Conservation (phyloP, 2,113 vertebrate genomes). For the Mesoclemmys tuberculata region DNA sequence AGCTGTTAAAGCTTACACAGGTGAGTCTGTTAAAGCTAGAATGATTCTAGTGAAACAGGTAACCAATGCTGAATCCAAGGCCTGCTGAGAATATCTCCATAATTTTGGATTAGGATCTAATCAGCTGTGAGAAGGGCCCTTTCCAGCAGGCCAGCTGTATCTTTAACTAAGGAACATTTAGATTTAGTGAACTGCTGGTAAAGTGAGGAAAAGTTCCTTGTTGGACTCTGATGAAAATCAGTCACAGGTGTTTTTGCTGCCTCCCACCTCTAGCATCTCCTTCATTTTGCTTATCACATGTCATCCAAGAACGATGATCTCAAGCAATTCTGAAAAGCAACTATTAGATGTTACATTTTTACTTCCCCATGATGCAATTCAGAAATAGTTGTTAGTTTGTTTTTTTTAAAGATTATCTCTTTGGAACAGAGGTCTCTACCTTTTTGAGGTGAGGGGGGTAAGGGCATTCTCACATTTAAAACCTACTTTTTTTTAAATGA, state of each 20-base stretch:
- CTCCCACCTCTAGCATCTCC: no score
- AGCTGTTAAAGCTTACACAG: no score
- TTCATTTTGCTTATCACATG: not conserved
- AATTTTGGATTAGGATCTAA: not conserved
- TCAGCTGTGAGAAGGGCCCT: not conserved
- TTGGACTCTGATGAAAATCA: not conserved
- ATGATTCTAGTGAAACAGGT: fast-evolving
- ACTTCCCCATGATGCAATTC: not conserved
- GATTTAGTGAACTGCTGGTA: not conserved
- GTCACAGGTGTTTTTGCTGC: not conserved
- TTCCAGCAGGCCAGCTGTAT: not conserved
- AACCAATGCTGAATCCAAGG: not conserved
- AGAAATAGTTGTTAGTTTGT: not conserved
- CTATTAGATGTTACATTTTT: not conserved
- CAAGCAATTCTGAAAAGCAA: not conserved
- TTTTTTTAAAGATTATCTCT: not conserved
- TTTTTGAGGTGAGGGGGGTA: no score
- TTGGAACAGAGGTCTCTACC: no score
- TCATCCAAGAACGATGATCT: not conserved
- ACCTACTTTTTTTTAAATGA: no score
- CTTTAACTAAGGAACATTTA: not conserved
- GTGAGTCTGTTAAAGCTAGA: not conserved
- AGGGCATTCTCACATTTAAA: no score
- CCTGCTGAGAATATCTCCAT: not conserved
- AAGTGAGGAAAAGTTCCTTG: not conserved